These are phyloP conservation scores for Pseudorhiza aurosa DNA, from an alignment of 30 jellyfish, hydroid and myxozoan genomes.

Conservation along the genomic window DNA sequence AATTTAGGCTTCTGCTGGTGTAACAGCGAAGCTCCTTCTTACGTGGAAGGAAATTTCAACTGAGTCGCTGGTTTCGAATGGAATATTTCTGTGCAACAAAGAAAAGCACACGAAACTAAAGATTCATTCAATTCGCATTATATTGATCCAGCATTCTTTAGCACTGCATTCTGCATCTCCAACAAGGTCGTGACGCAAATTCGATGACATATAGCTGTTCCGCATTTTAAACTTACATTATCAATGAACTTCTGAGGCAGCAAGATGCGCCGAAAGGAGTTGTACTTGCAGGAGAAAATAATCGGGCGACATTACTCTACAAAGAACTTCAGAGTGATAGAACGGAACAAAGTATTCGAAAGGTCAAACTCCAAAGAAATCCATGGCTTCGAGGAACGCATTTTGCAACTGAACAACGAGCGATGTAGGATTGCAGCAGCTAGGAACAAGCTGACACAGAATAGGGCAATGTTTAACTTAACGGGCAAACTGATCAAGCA, in stretches of 20 bases:
- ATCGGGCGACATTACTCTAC: neutral
- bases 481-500: slow-evolving; percentile 1
- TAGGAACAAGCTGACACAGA: slow-evolving; percentile 9
- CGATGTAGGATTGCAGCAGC: slow-evolving; percentile 6
- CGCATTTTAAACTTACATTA: no score
- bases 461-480: neutral
- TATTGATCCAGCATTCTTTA: no score
- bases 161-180: no score
- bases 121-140: neutral
- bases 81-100: neutral
- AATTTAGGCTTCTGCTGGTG: no score
- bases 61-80: no score
- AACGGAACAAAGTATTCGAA: slow-evolving; percentile 20
- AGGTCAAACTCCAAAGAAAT: slow-evolving; percentile 5
- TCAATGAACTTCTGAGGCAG: neutral
- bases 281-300: neutral
- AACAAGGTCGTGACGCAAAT: no score
- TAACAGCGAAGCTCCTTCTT: no score
- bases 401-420: neutral
- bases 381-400: neutral
- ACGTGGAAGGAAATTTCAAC: no score
- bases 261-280: slow-evolving; percentile 7
- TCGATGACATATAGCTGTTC: no score
- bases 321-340: slow-evolving; percentile 1
- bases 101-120: neutral